A percentile compares a stretch with the other conserved stretches of the same genome.
Conservation (phyloP, 2,888 invertebrate species). For the Osmoderma eremita region DNA sequence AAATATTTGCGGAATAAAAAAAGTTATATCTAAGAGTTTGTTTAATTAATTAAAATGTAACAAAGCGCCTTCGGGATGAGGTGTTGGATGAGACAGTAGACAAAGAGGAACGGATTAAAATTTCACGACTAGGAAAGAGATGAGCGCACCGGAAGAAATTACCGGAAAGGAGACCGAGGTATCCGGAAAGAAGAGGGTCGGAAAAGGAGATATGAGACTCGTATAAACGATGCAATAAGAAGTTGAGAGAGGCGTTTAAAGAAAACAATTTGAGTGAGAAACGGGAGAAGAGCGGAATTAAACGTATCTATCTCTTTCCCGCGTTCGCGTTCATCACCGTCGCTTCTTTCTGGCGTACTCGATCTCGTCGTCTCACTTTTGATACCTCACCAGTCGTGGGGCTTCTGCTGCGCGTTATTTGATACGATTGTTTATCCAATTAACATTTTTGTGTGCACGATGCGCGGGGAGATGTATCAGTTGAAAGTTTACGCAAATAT, state of each 20-base stretch:
- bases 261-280: constrained; percentile 56
- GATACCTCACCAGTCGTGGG: neutral
- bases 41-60: constrained; percentile 59
- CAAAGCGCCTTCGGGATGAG: constrained; percentile 50
- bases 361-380: neutral
- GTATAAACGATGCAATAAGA: constrained; percentile 53
- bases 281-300: constrained; percentile 53
- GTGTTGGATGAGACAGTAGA: constrained; percentile 43
- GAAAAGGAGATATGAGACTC: constrained; percentile 45
- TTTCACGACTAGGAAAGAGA: constrained; percentile 52
- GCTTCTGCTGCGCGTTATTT: constrained; percentile 40
- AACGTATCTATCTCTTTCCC: constrained; percentile 43
- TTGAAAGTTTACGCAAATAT: constrained; percentile 32
- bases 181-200: constrained; percentile 44
- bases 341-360: neutral
- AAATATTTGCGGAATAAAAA: constrained; percentile 31
- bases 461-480: constrained; percentile 31
- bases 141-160: constrained; percentile 47
- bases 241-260: constrained; percentile 56
- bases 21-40: constrained; percentile 52
- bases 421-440: constrained; percentile 49
- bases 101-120: constrained; percentile 54
- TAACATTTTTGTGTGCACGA: constrained; percentile 50
- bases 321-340: neutral
- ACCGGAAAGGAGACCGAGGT: constrained; percentile 47